Base-by-base conservation (phyloP, 2,113 vertebrate genomes). In the Bucco capensis region DNA sequence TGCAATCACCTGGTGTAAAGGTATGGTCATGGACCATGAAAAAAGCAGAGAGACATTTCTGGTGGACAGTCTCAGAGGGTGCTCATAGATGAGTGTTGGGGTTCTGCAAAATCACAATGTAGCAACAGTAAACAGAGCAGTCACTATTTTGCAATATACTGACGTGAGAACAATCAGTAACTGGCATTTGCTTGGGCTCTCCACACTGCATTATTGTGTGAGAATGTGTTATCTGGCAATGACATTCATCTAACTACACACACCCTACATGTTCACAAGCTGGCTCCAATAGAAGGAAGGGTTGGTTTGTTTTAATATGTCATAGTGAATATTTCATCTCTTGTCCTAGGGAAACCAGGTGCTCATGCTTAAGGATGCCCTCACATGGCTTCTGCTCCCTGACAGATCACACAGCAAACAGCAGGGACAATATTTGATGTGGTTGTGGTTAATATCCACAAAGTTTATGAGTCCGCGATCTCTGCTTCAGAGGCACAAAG, bases 301-400 rank as follows among this genome's bases (percentile, higher is more conserved):
- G 24, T 92, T 89, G 78, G 78, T 94, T 96, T 96, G 84, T 95
- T 95, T 94, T 93, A 76, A 49, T 76, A 94, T 85, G 94, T 83
- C 93, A 66, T n/a, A 61, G 71, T 22, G 47, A 91, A 66, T 84
- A 64, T 92, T 89, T 92, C 19, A 54, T 88, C 64, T 88, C 54
- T 79, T 75, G 47, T 78, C 38, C 40, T 65, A 84, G 42, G 28
- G 50, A 14, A 84, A 82, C 19, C 35, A 49, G 66, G 19, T 90
- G n/a, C 37, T 87, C 46, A 38, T 0, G 1, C 18, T 91, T 75
- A 82, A 86, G 49, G 35, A 72, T 69, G 49, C 33, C 62, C 66
- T 94, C 57, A 50, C 7, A 19, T n/a, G 74, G 31, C 66, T 90
- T 84, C 50, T 94, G 49, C 38, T 72, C 28, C 38, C 33, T 74